A percentile compares a stretch with the other conserved stretches of the same genome.
Conservation (phyloP, 1,140 invertebrate species). For the Drosophila burlai region DNA sequence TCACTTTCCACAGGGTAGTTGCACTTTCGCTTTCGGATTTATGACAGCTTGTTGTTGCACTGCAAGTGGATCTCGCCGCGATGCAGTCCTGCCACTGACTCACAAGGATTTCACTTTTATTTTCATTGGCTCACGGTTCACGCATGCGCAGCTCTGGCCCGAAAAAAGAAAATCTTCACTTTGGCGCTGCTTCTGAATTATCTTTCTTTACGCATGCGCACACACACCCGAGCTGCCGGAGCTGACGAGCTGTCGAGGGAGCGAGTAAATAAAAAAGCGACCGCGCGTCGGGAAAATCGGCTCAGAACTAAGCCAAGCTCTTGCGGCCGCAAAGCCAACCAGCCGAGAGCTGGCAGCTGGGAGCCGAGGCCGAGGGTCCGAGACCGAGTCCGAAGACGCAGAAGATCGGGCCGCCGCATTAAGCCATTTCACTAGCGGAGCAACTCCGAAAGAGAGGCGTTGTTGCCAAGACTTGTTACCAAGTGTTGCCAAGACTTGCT, state of each 20-base stretch:
- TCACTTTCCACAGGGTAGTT: slow-evolving; percentile 62
- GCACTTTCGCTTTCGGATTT: slow-evolving; percentile 64
- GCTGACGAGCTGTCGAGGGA: slow-evolving; percentile 5
- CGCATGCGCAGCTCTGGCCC: slow-evolving; percentile 61
- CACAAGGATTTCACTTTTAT: slow-evolving; percentile 78
- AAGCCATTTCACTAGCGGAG: slow-evolving; percentile 55
- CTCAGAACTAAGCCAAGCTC: slow-evolving; percentile 79
- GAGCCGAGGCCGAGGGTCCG: slow-evolving; percentile 28
- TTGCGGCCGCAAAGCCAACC: slow-evolving; percentile 39
- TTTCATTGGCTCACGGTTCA: slow-evolving; percentile 59
- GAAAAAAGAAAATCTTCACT: slow-evolving; percentile 66
- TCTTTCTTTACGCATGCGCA: slow-evolving; percentile 43
- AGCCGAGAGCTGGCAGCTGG: slow-evolving; percentile 40
- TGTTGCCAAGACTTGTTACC: slow-evolving; percentile 6
- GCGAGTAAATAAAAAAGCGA: slow-evolving; percentile 46
- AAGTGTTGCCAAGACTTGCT: background rate
- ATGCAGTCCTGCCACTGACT: slow-evolving; percentile 50
- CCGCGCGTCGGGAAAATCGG: slow-evolving; percentile 75
- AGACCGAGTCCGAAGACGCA: slow-evolving; percentile 43
- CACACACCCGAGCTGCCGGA: slow-evolving; percentile 7
- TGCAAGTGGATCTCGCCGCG: slow-evolving; percentile 3
- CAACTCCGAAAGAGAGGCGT: slow-evolving; percentile 28
- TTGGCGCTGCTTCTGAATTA: slow-evolving; percentile 12
- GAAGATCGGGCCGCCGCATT: slow-evolving; percentile 21
- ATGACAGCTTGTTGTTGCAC: slow-evolving; percentile 31